Percentiles rank a stretch among this genome's conserved stretches.
These are phyloP conservation scores for Pituophis catenifer DNA, from an alignment of 2,113 vertebrate genomes.

Conservation along the genomic window DNA sequence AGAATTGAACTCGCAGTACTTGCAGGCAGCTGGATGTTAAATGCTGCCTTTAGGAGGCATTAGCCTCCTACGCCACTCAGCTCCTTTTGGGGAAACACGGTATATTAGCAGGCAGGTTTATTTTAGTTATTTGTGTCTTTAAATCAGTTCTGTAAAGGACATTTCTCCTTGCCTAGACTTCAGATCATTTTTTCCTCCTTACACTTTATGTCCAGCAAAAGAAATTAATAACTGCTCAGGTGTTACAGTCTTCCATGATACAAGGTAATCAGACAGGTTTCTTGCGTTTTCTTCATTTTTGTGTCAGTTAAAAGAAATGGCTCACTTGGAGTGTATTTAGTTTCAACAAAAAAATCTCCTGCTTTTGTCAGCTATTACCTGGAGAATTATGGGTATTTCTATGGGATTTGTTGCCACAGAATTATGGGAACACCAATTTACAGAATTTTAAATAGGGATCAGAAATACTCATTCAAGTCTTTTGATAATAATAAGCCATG, in stretches of 20 bases:
- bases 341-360: not conserved
- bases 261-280: not conserved
- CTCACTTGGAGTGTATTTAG: not conserved
- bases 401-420: not conserved
- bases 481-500: not conserved
- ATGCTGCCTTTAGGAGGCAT: too few species aligned
- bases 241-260: not conserved
- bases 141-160: not conserved
- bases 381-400: not conserved
- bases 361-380: not conserved
- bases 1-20: too few species aligned
- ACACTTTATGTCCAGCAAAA: not conserved
- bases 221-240: not conserved
- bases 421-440: not conserved
- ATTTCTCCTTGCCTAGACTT: not conserved
- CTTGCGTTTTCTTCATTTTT: not conserved
- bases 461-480: not conserved
- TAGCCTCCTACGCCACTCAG: too few species aligned
- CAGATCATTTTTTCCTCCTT: not conserved
- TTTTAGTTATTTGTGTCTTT: not conserved
- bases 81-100: too few species aligned
- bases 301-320: not conserved
- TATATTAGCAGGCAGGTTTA: not conserved
- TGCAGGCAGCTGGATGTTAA: too few species aligned
- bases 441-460: not conserved